A percentile compares a stretch with the other conserved stretches of the same genome.
Evolutionary conservation across 1,140 invertebrate species (phyloP).

Genomic region (Sitophilus oryzae): DNA sequence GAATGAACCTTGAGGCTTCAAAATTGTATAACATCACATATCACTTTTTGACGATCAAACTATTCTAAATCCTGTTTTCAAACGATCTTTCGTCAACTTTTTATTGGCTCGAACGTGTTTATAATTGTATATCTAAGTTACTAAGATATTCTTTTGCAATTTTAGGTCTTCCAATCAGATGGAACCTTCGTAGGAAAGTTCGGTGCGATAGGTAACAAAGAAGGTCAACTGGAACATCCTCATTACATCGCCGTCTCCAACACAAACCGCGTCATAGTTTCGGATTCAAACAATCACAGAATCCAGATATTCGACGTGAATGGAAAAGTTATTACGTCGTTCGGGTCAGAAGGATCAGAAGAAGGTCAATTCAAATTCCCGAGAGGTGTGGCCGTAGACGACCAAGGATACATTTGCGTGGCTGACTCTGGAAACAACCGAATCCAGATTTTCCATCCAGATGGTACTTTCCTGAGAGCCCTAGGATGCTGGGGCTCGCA

Average conservation of each 20-base stretch:
- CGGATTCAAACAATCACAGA: constrained; percentile 92
- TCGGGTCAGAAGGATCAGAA: constrained; percentile 87
- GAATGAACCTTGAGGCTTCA: no score
- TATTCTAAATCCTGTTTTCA: no score
- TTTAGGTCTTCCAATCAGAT: constrained; percentile 96
- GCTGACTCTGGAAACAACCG: constrained; percentile 98
- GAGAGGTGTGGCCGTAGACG: constrained; percentile 93
- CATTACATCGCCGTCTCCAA: constrained; percentile 95
- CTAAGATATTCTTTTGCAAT: no score
- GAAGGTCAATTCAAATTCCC: constrained; percentile 96
- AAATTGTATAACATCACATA: no score
- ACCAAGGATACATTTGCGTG: constrained; percentile 95
- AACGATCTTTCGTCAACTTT: no score
- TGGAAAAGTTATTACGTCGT: constrained; percentile 77
- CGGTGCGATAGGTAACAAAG: constrained; percentile 79
- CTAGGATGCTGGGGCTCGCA: constrained; percentile 90
- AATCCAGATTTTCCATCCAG: constrained; percentile 93
- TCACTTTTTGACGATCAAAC: no score
- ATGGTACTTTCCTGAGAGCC: constrained; percentile 80
- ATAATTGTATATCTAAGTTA: no score
- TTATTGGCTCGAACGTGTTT: no score
- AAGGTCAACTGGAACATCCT: constrained; percentile 92
- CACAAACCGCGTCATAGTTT: constrained; percentile 89
- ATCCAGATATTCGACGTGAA: constrained; percentile 94
- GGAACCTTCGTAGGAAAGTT: constrained; percentile 97